Conservation (phyloP, 2,888 invertebrate species). For the Acronicta aceris region DNA sequence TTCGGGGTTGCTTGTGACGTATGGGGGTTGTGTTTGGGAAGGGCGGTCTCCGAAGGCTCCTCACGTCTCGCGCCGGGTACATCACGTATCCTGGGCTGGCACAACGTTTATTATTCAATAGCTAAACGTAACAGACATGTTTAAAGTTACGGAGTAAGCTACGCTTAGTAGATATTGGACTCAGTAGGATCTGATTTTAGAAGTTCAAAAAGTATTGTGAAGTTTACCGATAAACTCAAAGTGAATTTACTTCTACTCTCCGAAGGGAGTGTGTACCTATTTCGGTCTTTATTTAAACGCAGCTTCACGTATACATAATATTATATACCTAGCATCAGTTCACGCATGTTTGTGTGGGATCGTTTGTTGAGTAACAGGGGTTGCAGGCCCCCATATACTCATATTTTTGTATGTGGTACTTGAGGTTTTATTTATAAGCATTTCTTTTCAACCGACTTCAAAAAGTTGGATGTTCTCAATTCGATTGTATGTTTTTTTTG, state of each 20-base stretch:
- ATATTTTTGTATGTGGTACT: no score
- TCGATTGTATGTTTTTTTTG: no score
- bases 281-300: neutral
- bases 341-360: no score
- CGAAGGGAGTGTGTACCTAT: neutral
- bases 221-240: constrained; percentile 17
- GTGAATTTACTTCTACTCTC: constrained; percentile 15
- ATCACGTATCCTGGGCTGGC: constrained; percentile 68
- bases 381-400: no score
- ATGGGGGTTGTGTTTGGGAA: constrained; percentile 60
- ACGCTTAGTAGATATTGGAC: constrained; percentile 51
- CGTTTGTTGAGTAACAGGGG: no score
- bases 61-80: constrained; percentile 73
- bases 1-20: constrained; percentile 59
- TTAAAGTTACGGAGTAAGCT: constrained; percentile 56
- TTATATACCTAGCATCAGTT: no score
- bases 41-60: constrained; percentile 65
- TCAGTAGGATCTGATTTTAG: constrained; percentile 53
- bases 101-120: constrained; percentile 82
- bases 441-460: no score
- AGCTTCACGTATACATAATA: neutral
- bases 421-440: no score
- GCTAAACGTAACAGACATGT: constrained; percentile 80
- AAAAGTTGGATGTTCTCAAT: no score
- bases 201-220: constrained; percentile 30